Base-by-base conservation (phyloP, 2,113 vertebrate genomes). In the Stictonetta naevosa region DNA sequence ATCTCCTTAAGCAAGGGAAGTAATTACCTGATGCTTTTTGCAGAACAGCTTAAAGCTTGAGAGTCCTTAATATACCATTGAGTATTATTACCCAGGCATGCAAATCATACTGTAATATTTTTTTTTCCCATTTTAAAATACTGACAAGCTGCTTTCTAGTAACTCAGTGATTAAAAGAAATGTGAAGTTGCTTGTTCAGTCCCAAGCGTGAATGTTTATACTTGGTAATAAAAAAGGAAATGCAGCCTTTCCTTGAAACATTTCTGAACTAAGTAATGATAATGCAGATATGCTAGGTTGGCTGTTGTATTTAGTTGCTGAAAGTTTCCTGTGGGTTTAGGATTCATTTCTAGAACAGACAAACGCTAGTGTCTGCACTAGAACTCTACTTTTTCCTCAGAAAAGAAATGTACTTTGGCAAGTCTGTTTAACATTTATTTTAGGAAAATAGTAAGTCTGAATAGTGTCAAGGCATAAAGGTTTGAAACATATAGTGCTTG, bases 1-100 rank as follows among this genome's bases (percentile, higher is more conserved):
- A 89, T 67, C 34, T 76, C 33, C 16, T 86, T 77, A 83, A 71
- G 21, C 11, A 71, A 50, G 26, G 31, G 33, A 95, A 92, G 88
- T 86, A 92, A 74, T 77, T 80, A 34, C 44, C 44, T 73, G 44
- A 50, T 58, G 79, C 2, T 50, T 42, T 93, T 93, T 83, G 12
- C 7, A 77, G 59, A 85, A 77, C 42, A 22, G 3, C 14, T 88
- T 93, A 71, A 79, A 85, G 14, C 36, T 42, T 67, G 21, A 16
- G 59, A 71, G 36, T 40, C 25, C 12, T 66, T 69, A 88, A 66
- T 44, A 44, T 40, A 40, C 29, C 19, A 34, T 73, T 69, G 44
- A 88, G 50, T 31, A 62, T 20, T 88, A 48, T 4, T 34, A 68
- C 2, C 7, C 6, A 3, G 48, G 20, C 26, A 77, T 59, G 11